Evolutionary conservation across 2,797 vertebrate genomes (phyloP).

Genomic region (Sorex maritimensis): DNA sequence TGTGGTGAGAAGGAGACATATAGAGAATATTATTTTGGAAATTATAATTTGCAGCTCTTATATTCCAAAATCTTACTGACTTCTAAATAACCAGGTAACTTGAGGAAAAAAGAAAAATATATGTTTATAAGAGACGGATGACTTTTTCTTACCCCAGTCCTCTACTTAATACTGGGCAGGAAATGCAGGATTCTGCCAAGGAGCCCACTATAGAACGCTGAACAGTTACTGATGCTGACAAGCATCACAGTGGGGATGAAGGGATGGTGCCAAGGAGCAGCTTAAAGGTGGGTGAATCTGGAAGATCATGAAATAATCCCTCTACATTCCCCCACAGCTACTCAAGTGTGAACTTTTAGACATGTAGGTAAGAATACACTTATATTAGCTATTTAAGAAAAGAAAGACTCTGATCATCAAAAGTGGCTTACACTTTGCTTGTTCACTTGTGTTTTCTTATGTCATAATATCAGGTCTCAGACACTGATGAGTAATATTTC

Average conservation of each 20-base stretch:
- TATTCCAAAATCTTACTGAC: not conserved
- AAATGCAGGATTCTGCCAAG: not conserved
- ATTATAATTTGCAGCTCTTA: not conserved
- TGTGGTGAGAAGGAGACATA: not conserved
- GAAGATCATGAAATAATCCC: not conserved
- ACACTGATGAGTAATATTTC: not conserved
- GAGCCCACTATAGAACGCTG: not conserved
- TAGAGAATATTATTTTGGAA: not conserved
- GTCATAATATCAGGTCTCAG: not conserved
- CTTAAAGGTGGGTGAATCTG: not conserved
- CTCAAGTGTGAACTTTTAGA: not conserved
- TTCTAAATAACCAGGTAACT: constrained; percentile 24
- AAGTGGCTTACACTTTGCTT: not conserved
- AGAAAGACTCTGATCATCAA: not conserved
- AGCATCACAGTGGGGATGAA: not conserved
- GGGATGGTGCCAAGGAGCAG: not conserved
- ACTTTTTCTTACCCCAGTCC: not conserved
- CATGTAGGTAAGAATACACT: not conserved
- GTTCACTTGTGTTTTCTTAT: not conserved
- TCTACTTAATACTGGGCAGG: constrained; percentile 25
- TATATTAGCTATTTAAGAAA: not conserved
- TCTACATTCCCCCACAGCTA: not conserved
- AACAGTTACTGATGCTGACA: constrained; percentile 20
- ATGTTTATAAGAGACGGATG: not conserved
- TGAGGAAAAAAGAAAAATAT: not conserved